Percentiles rank a stretch among this genome's conserved stretches.
These are phyloP conservation scores for Coreoperca whiteheadi DNA, from an alignment of 2,113 vertebrate species.

Conservation along the genomic window DNA sequence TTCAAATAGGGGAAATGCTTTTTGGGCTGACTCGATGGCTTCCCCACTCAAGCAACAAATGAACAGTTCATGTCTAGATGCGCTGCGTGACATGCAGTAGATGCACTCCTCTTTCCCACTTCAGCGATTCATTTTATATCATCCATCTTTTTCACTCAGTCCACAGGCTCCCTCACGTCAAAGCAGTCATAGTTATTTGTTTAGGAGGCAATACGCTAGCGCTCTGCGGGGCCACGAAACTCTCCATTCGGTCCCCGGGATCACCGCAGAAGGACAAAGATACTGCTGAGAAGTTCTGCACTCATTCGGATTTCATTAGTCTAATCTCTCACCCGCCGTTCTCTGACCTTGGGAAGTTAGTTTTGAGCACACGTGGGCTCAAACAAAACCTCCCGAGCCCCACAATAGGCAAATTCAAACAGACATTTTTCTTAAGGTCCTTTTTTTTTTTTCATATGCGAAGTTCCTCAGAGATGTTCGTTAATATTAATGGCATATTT, in stretches of 20 bases:
- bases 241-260: background rate
- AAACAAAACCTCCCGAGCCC: background rate
- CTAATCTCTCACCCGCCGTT: background rate
- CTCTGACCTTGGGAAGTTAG: slow-evolving; percentile 2
- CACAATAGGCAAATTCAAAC: background rate
- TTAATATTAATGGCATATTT: slow-evolving; percentile 1
- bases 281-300: background rate
- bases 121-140: slow-evolving; percentile 12
- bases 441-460: background rate
- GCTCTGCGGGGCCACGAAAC: background rate
- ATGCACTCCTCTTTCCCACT: slow-evolving; percentile 1
- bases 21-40: slow-evolving; percentile 13
- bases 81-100: slow-evolving; percentile 14
- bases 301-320: background rate
- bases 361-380: background rate
- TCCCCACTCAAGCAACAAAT: slow-evolving; percentile 47
- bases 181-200: slow-evolving; percentile 23
- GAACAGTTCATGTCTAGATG: slow-evolving; percentile 40
- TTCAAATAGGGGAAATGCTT: slow-evolving; percentile 32
- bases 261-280: background rate
- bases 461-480: background rate
- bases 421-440: background rate
- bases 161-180: slow-evolving; percentile 16
- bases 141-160: slow-evolving; percentile 24
- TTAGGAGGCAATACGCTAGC: slow-evolving; percentile 1